Conservation (phyloP, 2,797 vertebrate genomes). For the Pelochelys cantorii region DNA sequence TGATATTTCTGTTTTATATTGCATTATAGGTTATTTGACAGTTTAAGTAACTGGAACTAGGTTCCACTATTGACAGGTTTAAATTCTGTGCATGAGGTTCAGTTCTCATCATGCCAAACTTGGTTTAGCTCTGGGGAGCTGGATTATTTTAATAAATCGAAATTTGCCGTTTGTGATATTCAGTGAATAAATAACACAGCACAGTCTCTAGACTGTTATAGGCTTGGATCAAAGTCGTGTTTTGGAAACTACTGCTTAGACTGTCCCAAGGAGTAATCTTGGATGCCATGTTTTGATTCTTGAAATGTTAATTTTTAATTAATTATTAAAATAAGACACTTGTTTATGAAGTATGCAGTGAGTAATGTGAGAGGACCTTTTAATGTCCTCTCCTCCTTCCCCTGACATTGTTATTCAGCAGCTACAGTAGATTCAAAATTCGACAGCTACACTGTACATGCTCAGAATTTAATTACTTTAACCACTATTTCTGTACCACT, state of each 20-base stretch:
- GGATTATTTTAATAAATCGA: no score
- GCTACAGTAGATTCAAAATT: constrained; percentile 8
- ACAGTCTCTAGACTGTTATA: background rate
- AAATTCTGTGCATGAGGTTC: background rate
- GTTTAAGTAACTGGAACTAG: background rate
- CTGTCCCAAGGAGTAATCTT: background rate
- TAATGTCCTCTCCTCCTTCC: background rate
- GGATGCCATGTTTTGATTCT: background rate
- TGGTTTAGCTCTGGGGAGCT: background rate
- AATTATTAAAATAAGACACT: background rate
- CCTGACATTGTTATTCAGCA: constrained; percentile 19
- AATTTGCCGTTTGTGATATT: background rate
- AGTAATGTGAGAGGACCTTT: no score
- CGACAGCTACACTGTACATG: constrained; percentile 1
- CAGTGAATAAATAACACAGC: background rate
- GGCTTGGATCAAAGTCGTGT: background rate
- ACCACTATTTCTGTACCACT: background rate
- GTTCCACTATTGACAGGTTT: background rate
- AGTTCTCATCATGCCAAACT: background rate
- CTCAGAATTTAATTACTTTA: constrained; percentile 37
- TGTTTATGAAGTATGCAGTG: background rate
- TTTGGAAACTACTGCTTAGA: background rate
- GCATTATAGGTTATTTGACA: background rate
- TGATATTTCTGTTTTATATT: background rate
- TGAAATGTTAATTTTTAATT: rapidly evolving